Evolutionary conservation across 1,140 invertebrate species (phyloP), one percentile per base, ranked within the genome.

Genomic region (Eriocheir sinensis): DNA sequence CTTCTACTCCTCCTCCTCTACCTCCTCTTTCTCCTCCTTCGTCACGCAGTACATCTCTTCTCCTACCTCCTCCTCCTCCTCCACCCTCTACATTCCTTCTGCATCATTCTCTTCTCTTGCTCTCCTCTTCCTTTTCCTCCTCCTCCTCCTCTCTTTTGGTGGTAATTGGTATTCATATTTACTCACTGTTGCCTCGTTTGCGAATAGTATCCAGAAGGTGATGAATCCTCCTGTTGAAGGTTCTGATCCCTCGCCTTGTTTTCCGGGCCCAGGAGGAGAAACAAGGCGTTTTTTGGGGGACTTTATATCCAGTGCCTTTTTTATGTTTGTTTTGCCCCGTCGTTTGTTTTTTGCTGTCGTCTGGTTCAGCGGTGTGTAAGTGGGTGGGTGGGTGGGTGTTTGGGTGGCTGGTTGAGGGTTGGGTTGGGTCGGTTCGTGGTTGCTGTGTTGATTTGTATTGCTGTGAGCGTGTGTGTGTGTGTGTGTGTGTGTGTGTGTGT

Each of bases 31-130:
- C 40, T 41, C 86, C 86, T 86, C 85, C 85, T 89, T 41, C 32
- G 15, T 89, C 86, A 89, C 40, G 40, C 86, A 44, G n/a, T 30
- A 44, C 40, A 89, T 48, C 38, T 89, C 86, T 89, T 3, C 32
- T 89, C 21, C 36, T 3, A 21, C 15, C 36, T 44, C 44, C 86
- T 89, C 30, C 40, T 30, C 44, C 40, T 41, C 86, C 86, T 2
- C 38, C 17, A 32, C 86, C 17, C 40, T 21, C n/a, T 41, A 40
- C 32, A 8, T 41, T 41, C 38, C 32, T n/a, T 2, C 83, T 86
- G 9, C 83, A 40, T 32, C 41, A 17, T 86, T 44, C 41, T 15
- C 41, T 44, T 30, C 32, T 34, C 83, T 86, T 27, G 6, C 83
- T 34, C 32, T 34, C 32, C 27, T 27, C 40, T 44, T 34, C 86